Percentiles rank a stretch among this genome's conserved stretches.
These are phyloP conservation scores for Hypsopygia costalis DNA, from an alignment of 2,888 invertebrate species.

Conservation along the genomic window DNA sequence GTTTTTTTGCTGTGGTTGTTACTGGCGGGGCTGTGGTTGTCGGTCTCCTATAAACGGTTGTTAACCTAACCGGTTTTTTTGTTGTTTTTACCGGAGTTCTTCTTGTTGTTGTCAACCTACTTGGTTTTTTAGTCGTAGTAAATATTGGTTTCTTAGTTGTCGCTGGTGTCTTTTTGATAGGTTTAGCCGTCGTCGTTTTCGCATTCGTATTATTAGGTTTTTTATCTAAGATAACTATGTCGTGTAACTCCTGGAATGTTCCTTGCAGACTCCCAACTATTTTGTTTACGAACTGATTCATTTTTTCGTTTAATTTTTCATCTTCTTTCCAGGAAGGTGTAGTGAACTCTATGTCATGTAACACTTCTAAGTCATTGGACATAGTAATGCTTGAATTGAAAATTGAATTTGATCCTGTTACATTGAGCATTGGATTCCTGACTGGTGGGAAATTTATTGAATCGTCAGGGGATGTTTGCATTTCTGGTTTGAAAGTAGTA, in stretches of 20 bases:
- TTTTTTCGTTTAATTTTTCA: slow-evolving; percentile 87
- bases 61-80: slow-evolving; percentile 57
- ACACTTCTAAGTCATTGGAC: slow-evolving; percentile 69
- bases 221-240: slow-evolving; percentile 82
- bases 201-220: slow-evolving; percentile 50
- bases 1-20: slow-evolving; percentile 52
- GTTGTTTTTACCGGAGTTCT: slow-evolving; percentile 67
- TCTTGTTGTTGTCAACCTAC: slow-evolving; percentile 55
- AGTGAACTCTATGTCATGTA: slow-evolving; percentile 83
- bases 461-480: slow-evolving; percentile 85
- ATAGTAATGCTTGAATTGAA: slow-evolving; percentile 75
- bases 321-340: slow-evolving; percentile 90
- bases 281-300: slow-evolving; percentile 90
- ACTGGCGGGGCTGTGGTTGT: slow-evolving; percentile 41
- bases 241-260: slow-evolving; percentile 89
- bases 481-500: slow-evolving; percentile 70
- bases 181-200: slow-evolving; percentile 61
- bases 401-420: slow-evolving; percentile 78
- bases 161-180: slow-evolving; percentile 49
- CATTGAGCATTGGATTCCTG: slow-evolving; percentile 89
- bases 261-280: slow-evolving; percentile 91
- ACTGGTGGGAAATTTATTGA: slow-evolving; percentile 92
- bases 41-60: slow-evolving; percentile 43
- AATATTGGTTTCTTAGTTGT: slow-evolving; percentile 66
- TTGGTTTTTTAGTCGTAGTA: slow-evolving; percentile 62